phyloP scores from a whole-genome alignment of 92 coral and sea anemone species.

The Parazoanthus swiftii region DNA sequence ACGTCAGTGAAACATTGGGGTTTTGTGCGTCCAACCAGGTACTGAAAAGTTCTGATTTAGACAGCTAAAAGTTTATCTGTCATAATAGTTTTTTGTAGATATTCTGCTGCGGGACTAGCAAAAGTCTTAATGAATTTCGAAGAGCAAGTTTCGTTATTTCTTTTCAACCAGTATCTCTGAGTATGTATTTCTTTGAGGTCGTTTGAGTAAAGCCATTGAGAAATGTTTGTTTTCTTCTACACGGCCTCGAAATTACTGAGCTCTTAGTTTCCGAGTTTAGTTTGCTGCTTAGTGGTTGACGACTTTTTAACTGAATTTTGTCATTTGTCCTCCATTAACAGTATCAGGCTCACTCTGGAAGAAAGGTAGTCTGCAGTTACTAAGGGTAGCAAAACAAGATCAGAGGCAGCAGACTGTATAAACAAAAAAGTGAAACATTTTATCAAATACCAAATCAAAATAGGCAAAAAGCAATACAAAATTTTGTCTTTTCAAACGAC shows the following conservation, averaged over 20 bases:
- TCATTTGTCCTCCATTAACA: too few species aligned
- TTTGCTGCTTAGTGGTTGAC: neutral
- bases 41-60: neutral
- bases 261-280: neutral
- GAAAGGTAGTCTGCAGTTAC: neutral
- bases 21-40: conserved; percentile 40
- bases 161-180: neutral
- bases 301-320: neutral
- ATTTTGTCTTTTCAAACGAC: too few species aligned
- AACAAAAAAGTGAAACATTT: too few species aligned
- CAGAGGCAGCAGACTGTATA: too few species aligned
- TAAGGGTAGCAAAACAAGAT: neutral
- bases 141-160: too few species aligned
- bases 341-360: neutral
- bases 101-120: neutral
- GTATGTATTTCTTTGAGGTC: neutral
- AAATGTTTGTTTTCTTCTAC: too few species aligned
- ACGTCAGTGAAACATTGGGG: conserved; percentile 18
- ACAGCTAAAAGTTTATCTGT: neutral
- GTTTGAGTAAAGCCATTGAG: too few species aligned
- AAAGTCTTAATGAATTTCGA: neutral
- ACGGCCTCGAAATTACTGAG: neutral
- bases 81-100: neutral
- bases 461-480: too few species aligned
- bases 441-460: too few species aligned